Base-by-base conservation (phyloP, 2,888 invertebrate genomes). In the Synanthedon formicaeformis region DNA sequence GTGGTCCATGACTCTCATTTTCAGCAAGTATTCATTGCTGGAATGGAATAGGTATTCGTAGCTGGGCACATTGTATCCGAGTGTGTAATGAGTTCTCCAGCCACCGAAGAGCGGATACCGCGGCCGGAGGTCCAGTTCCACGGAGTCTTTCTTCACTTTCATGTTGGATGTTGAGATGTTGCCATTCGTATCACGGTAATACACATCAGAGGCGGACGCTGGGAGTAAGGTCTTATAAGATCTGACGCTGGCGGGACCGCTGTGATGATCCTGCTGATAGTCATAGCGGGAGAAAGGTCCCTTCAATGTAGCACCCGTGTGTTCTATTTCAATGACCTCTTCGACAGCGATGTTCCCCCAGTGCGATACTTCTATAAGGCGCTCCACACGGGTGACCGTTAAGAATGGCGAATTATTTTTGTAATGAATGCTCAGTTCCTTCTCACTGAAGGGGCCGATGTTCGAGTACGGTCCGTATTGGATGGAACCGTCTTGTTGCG, bases 291-390 rank as follows among this genome's bases (percentile, higher is more conserved):
- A 99, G 86, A 99, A 98, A 2, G 97, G 92, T 0, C 97, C 97
- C 73, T 98, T 97, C 48, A 99, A 82, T 58, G 91, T 89, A 11
- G 99, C 99, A 48, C 99, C 99, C 50, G 94, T 93, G 71, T 99
- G 99, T 16, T 93, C 88, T 60, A 99, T 89, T 74, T 98, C 96
- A 62, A 99, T 91, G 6, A 93, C 92, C 76, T 99, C 99, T 75
- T 99, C 98, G 1, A 99, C 90, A 18, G 99, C 99, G 66, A 99
- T 96, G 71, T 99, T 98, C 8, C 99, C 99, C 99, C 99, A 99
- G 76, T 99, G 99, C 0, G 99, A 99, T 2, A 99, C 92, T 84
- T 99, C 99, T 65, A 99, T 94, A 0, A 92, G 86, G 51, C 99
- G 90, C 64, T 95, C 94, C 61, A 99, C 78, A 50, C 90, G 90